Percentiles rank a stretch among this genome's conserved stretches.
phyloP scores from a whole-genome alignment of 2,113 vertebrate species.

The Takifugu bimaculatus region DNA sequence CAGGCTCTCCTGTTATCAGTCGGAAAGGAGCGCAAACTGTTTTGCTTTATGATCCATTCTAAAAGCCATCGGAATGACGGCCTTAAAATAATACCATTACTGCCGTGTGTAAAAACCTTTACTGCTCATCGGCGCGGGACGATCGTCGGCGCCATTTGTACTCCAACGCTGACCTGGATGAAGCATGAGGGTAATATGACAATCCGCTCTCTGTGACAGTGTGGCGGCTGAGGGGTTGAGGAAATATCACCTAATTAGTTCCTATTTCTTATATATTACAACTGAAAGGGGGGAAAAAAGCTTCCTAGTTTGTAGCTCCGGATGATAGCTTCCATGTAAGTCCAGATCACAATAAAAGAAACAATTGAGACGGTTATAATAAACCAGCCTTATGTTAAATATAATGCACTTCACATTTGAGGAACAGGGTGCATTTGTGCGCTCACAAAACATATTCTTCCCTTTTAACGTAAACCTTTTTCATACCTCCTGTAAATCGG shows the following conservation, averaged over 20 bases:
- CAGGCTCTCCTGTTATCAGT: conserved; percentile 75
- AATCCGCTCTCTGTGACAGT: too few relatives aligned
- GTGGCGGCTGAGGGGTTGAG: neutral
- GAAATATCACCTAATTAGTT: conserved; percentile 6
- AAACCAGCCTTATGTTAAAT: conserved; percentile 7
- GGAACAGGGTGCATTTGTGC: neutral
- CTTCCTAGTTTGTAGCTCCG: neutral
- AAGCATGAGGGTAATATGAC: conserved; percentile 37
- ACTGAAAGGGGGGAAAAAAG: neutral
- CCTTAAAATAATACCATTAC: conserved; percentile 95
- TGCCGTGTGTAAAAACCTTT: conserved; percentile 83
- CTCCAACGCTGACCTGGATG: conserved; percentile 34
- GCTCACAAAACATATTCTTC: neutral
- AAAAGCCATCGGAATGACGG: conserved; percentile 89
- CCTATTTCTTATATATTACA: conserved; percentile 13
- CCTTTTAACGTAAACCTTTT: conserved; percentile 1
- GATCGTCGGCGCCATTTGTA: conserved; percentile 81
- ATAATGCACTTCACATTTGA: neutral
- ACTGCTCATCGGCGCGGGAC: conserved; percentile 89
- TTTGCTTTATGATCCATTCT: conserved; percentile 92
- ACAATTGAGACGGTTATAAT: neutral
- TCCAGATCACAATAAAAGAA: neutral
- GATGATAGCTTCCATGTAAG: neutral
- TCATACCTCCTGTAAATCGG: neutral
- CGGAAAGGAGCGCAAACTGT: conserved; percentile 75